Base-by-base conservation (phyloP, 2,888 invertebrate genomes). In the Latrodectus elegans region DNA sequence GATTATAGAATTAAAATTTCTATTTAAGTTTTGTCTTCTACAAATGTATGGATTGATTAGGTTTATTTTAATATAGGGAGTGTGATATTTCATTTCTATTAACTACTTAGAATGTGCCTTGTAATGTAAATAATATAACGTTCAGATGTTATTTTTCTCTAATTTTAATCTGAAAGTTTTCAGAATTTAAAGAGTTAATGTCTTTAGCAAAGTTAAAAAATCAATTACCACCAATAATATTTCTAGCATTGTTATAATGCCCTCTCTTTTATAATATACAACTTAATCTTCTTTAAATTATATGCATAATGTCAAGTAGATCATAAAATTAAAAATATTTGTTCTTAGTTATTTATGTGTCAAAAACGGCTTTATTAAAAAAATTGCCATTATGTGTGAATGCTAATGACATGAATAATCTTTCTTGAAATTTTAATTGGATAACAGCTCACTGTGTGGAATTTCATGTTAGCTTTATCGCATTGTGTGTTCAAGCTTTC, bases 51-150 rank as follows among this genome's bases (percentile, higher is more conserved):
- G 75, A 55, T 83, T 73, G 52, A 65, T 17, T 71, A 64, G 77
- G 71, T 53, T 78, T 85, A 74, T 77, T 83, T 79, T 83, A 83
- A 15, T 60, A 15, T 60, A 60, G 12, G 78, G 78, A 83, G 79
- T 83, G 76, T 81, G 86, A 78, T 77, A 84, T 83, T 71, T 70
- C 72, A 55, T 87, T 87, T 87, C 55, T 76, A 74, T 78, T 85
- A 67, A 85, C 60, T 71, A 82, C 83, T 83, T 88, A 88, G 88
- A 88, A 26, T 79, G 88, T 88, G 88, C 88, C 88, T 88, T 88
- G 88, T 83, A 74, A 79, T 88, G 88, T 88, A 88, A 83, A 88
- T 88, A 88, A 85, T 70, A 82, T 74, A n/a, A 79, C 60, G 64
- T 85, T 60, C n/a, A 74, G 74, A 65, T 64, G 26, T 38, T 68